These are phyloP conservation scores for Thera britannica DNA, from an alignment of 2,888 invertebrate genomes.

Conservation along the genomic window DNA sequence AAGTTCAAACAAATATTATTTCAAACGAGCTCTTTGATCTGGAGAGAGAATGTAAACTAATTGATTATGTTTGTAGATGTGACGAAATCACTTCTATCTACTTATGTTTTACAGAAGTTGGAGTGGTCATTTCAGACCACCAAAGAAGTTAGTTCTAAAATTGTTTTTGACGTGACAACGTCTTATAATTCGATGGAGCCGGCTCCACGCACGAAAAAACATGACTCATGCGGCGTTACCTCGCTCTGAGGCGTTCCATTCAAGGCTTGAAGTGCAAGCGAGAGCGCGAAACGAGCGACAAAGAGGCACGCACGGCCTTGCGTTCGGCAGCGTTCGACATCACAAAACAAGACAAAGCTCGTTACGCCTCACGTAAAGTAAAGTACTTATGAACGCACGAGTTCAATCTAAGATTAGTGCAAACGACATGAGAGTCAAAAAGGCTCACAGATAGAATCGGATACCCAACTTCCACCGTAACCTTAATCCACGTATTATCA, in stretches of 20 bases:
- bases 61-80: slow-evolving; percentile 35
- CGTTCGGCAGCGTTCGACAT: too few species aligned
- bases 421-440: neutral
- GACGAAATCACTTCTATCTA: slow-evolving; percentile 18
- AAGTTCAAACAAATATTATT: slow-evolving; percentile 37
- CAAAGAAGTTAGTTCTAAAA: neutral
- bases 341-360: too few species aligned
- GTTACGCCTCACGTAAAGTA: too few species aligned
- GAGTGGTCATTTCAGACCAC: neutral
- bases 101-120: neutral
- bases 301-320: too few species aligned
- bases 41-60: slow-evolving; percentile 30
- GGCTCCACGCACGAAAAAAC: too few species aligned
- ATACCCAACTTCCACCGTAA: slow-evolving; percentile 28
- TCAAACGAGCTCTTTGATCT: slow-evolving; percentile 39
- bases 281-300: too few species aligned
- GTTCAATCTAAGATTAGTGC: neutral
- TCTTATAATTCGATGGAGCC: too few species aligned
- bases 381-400: too few species aligned
- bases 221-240: too few species aligned
- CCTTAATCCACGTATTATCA: slow-evolving; percentile 55
- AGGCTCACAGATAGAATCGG: neutral
- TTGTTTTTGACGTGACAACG: too few species aligned
- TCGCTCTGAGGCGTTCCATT: too few species aligned
- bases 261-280: too few species aligned